A percentile compares a stretch with the other conserved stretches of the same genome.
Conservation (phyloP, 2,113 vertebrate genomes). For the Protobothrops flavoviridis region DNA sequence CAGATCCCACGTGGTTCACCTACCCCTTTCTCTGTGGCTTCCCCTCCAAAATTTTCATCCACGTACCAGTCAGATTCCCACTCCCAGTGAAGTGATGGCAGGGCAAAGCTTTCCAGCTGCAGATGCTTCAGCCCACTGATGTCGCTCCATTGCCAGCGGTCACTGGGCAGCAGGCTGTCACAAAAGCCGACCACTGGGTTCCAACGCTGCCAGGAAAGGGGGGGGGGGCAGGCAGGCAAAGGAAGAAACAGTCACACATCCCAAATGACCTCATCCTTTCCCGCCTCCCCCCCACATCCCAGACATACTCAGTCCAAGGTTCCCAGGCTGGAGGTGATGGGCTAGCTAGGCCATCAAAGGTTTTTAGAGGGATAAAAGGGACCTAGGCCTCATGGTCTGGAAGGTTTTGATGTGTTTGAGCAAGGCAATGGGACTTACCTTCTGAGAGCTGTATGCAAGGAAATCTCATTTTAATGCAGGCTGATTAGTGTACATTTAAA, state of each 20-base stretch:
- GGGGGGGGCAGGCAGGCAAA: neutral
- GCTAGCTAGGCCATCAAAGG: too few relatives aligned
- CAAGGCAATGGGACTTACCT: too few relatives aligned
- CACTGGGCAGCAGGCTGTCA: constrained; percentile 89
- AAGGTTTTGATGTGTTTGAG: too few relatives aligned
- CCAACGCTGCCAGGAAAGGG: constrained; percentile 80
- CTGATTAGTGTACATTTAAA: too few relatives aligned
- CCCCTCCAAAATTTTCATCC: constrained; percentile 95
- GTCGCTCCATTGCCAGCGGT: constrained; percentile 98
- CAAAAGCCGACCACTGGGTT: constrained; percentile 95
- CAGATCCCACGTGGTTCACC: constrained; percentile 57
- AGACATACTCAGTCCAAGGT: too few relatives aligned
- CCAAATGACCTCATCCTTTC: neutral
- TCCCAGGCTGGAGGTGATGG: too few relatives aligned
- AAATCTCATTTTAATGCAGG: too few relatives aligned
- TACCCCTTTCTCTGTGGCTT: constrained; percentile 94
- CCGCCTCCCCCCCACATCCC: too few relatives aligned
- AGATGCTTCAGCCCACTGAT: constrained; percentile 88
- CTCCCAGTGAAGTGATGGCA: constrained; percentile 91
- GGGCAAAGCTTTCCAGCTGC: constrained; percentile 78
- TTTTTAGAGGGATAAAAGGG: too few relatives aligned
- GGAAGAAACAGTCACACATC: neutral
- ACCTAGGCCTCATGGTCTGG: too few relatives aligned
- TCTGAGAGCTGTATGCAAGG: too few relatives aligned
- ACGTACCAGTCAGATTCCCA: constrained; percentile 97